Base-by-base conservation (phyloP, 2,888 invertebrate genomes). In the Apantesis nais region DNA sequence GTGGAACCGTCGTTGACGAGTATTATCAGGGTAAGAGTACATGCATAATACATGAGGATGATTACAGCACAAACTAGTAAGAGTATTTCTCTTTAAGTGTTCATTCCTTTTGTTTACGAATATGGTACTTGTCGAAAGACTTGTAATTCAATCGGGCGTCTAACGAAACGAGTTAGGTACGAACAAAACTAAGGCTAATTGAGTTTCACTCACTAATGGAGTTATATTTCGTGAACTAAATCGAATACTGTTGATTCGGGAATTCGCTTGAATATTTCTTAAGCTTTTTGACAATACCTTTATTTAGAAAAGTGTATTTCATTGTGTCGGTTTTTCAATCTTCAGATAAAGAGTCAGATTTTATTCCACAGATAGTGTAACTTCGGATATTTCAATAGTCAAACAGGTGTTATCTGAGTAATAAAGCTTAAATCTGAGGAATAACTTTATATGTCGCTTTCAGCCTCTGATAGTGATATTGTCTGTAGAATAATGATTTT, bases 21-120 rank as follows among this genome's bases (percentile, higher is more conserved):
- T 73, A 55, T 67, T 67, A 68, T 66, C 25, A 66, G 37, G 55
- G 16, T 55, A 52, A 52, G 34, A 52, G 31, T 71, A 60, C 67
- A 78, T 81, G 78, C 74, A 81, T 83, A 77, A 67, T 63, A 75
- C 77, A 78, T 79, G 74, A 81, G 73, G 29, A n/a, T 77, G 74
- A 76, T 76, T 75, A 79, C 76, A 64, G 62, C 62, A 70, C 73
- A 69, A 74, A 71, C 68, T 75, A 74, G 70, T 62, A 14, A 34
- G 22, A 76, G 61, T 61, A 48, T 70, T 73, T 66, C 60, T 64
- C 71, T 73, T 66, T 31, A 31, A 72, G 64, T 70, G 41, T 66
- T 72, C 62, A 64, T 52, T 71, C 41, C 37, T 58, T 25, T 58
- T 55, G 25, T 55, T 52, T 37, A 25, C 31, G 44, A 52, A n/a